Evolutionary conservation across 2,888 invertebrate genomes (phyloP).

Genomic region (Brenthis daphne): DNA sequence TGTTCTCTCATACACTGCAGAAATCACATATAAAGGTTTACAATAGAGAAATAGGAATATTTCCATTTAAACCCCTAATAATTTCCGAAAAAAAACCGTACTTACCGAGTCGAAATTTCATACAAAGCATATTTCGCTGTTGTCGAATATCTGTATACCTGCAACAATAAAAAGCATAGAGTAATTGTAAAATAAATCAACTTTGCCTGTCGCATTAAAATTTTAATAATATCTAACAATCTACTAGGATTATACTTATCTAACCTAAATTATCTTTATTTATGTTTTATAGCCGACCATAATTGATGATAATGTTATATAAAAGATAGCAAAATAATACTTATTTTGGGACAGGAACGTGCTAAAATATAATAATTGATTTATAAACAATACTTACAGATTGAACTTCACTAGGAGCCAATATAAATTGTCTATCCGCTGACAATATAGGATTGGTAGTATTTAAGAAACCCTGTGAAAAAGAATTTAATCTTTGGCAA

Average conservation of each 20-base stretch:
- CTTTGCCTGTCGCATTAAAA: constrained; percentile 3
- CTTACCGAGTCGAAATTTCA: constrained; percentile 78
- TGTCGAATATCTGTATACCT: constrained; percentile 87
- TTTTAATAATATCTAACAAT: constrained; percentile 8
- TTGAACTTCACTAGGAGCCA: constrained; percentile 72
- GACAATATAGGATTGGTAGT: constrained; percentile 72
- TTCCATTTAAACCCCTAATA: background rate
- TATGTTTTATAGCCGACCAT: constrained; percentile 26
- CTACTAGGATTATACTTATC: constrained; percentile 13
- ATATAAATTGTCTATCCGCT: constrained; percentile 65
- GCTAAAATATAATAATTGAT: too few relatives aligned
- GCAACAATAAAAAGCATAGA: constrained; percentile 42
- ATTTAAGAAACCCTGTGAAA: constrained; percentile 59
- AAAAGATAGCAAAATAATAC: background rate
- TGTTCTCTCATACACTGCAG: too few relatives aligned
- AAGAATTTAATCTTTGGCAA: background rate
- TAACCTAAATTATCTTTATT: constrained; percentile 27
- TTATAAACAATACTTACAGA: constrained; percentile 53
- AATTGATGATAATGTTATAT: constrained; percentile 23
- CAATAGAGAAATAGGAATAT: too few relatives aligned
- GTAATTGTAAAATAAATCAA: constrained; percentile 15
- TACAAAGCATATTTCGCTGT: constrained; percentile 84
- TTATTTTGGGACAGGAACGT: too few relatives aligned
- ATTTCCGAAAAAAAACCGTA: constrained; percentile 18
- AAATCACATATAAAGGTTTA: too few relatives aligned